Evolutionary conservation across 2,888 invertebrate species (phyloP).

Genomic region (Dimorphilus gyrociliatus): DNA sequence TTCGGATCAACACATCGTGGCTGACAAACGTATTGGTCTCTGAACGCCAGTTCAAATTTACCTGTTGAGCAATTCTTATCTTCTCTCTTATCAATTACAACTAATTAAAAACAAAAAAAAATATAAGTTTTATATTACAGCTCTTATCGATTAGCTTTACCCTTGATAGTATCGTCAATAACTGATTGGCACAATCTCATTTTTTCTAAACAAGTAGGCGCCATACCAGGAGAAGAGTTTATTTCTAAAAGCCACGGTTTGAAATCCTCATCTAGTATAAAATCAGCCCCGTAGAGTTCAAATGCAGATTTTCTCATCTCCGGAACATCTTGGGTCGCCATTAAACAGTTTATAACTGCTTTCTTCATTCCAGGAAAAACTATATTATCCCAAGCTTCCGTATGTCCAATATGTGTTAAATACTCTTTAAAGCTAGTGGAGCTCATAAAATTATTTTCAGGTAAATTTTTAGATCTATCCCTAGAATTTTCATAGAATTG

Average conservation of each 20-base stretch:
- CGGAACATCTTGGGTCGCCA: slow-evolving; percentile 50
- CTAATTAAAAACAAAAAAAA: slow-evolving; percentile 16
- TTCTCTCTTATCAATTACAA: slow-evolving; percentile 31
- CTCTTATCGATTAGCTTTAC: slow-evolving; percentile 39
- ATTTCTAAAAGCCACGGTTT: slow-evolving; percentile 78
- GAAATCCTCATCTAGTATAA: slow-evolving; percentile 62
- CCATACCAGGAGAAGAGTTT: slow-evolving; percentile 67
- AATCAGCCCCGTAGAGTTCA: slow-evolving; percentile 80
- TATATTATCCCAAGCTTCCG: slow-evolving; percentile 50
- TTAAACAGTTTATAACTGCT: slow-evolving; percentile 57
- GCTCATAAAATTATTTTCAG: slow-evolving; percentile 68
- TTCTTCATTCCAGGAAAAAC: slow-evolving; percentile 72
- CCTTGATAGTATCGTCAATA: slow-evolving; percentile 69
- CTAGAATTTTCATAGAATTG: slow-evolving; percentile 53
- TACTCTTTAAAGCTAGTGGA: slow-evolving; percentile 53
- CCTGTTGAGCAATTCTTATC: slow-evolving; percentile 32
- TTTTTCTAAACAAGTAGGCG: slow-evolving; percentile 65
- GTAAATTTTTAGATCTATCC: slow-evolving; percentile 43
- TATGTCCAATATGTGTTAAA: slow-evolving; percentile 50
- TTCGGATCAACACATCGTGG: slow-evolving; percentile 15
- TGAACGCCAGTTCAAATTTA: slow-evolving; percentile 28
- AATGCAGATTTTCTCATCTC: slow-evolving; percentile 50
- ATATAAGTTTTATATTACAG: not conserved
- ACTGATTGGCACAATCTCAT: slow-evolving; percentile 63
- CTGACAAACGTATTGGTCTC: slow-evolving; percentile 9